Evolutionary conservation across 2,888 invertebrate species (phyloP), one percentile per base, ranked within the genome.

Genomic region (Acleris sparsana): DNA sequence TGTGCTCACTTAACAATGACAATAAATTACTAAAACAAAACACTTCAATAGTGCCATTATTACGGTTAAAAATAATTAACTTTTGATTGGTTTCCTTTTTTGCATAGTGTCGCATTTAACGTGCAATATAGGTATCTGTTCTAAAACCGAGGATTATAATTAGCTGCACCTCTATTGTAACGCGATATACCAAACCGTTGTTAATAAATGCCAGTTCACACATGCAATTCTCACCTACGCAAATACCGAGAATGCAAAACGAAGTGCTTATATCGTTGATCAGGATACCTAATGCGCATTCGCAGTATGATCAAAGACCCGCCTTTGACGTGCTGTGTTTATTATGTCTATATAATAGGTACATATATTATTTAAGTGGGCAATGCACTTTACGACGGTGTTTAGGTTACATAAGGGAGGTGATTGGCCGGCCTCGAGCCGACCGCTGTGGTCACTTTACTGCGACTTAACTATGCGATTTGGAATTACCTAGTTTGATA

Each of bases 401-500:
- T 70, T 65, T 71, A 67, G 72, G 74, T 81, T 81, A 83, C 80
- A 88, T 90, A 90, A 89, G 84, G 80, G 76, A 86, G 91, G 89
- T 91, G 87, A 89, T 85, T 86, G 90, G 80, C 89, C 90, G 90
- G 84, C 91, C 92, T 89, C 89, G 89, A 69, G 73, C 78, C 79
- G 77, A 80, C 76, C 79, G 76, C 73, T 70, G 84, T 76, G 82
- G 87, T 87, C 84, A 85, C 85, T 67, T 70, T 68, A 71, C 70
- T 79, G 75, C 82, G 79, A 80, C 82, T 81, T 55, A 46, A 46
- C 44, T 57, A 25, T 52, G 33, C 51, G 63, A 57, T 66, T 53
- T 20, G 62, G 43, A 62, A 56, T 46, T 46, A 33, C 9, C 33
- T 33, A 20, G 61, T 29, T 39, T 51, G 44, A 49, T 43, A 25